phyloP scores from a whole-genome alignment of 1,140 invertebrate genomes.

The Tetraneura akinire region DNA sequence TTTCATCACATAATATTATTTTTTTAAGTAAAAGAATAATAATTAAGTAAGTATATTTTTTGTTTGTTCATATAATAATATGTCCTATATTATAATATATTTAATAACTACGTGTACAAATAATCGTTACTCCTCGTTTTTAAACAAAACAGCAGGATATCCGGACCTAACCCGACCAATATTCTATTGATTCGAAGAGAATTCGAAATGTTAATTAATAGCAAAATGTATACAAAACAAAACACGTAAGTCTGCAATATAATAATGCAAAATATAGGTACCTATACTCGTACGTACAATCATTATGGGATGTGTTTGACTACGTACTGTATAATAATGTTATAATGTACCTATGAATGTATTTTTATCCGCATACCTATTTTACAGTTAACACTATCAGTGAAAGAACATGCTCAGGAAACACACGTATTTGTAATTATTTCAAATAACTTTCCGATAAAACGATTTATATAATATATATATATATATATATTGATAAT shows the following conservation, averaged over 20 bases:
- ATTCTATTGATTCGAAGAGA: not conserved
- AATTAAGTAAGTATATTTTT: too few relatives aligned
- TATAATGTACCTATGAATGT: not conserved
- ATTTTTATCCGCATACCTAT: not conserved
- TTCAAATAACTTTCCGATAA: conserved; percentile 17
- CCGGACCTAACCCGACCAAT: not conserved
- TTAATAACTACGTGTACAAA: too few relatives aligned
- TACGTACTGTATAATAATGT: too few relatives aligned
- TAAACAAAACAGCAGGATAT: conserved; percentile 12
- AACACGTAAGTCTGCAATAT: not conserved
- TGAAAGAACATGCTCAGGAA: not conserved
- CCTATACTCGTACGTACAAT: not conserved
- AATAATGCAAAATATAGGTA: too few relatives aligned
- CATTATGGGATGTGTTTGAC: too few relatives aligned
- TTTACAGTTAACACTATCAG: not conserved
- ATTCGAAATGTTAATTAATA: too few relatives aligned
- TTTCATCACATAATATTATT: too few relatives aligned
- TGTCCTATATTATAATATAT: too few relatives aligned
- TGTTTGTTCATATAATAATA: too few relatives aligned
- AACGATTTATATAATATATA: too few relatives aligned
- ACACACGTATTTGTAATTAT: not conserved
- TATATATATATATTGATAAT: conserved; percentile 3
- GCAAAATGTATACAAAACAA: conserved; percentile 7
- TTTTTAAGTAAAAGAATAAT: too few relatives aligned
- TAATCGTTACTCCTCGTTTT: not conserved